Base-by-base conservation (phyloP, 2,113 vertebrate species). In the Dicrurus megarhynchus region DNA sequence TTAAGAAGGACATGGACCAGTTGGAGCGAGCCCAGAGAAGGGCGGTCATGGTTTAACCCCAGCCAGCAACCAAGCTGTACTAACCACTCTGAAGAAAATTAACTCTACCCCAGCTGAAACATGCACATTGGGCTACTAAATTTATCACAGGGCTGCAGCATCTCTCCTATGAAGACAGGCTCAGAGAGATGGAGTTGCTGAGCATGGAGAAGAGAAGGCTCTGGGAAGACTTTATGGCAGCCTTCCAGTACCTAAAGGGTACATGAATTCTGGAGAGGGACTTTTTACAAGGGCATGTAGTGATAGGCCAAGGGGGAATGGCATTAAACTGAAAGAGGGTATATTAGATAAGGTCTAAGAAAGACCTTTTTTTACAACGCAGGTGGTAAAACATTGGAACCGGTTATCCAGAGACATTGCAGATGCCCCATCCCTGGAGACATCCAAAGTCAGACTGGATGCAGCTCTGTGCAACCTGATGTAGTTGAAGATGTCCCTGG, bases 11-110 rank as follows among this genome's bases (percentile, higher is more conserved):
- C 4, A 5, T 16, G 56, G 42, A 84, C 10, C 7, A 20, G 16
- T 20, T 28, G 19, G 49, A 63, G 26, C 0, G 0, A 56, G 42
- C 49, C 56, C 27, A 70, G 35, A 56, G 71, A 33, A 49, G 26
- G 23, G 39, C 19, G 28, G 19, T 28, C 0, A 0, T 46, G 12
- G 33, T n/a, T 61, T 53, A 53, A 39, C 12, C 15, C 12, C 28
- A 61, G 33, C n/a, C 64, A 69, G 28, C 55, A 61, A 33, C 10
- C 33, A 46, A 69, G 37, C 17, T 44, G 15, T 33, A 33, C 53
- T 8, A 44, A 23, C 11, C 22, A 12, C 22, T 33, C 37, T 28
- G 46, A 69, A 53, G 74, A n/a, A 53, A 69, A 61, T 44, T 44
- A 33, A 24, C 28, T 28, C 49, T 16, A 24, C 18, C 10, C 14